Percentiles rank a stretch among this genome's conserved stretches.
Conservation (phyloP, 2,888 invertebrate species). For the Lagria hirta region DNA sequence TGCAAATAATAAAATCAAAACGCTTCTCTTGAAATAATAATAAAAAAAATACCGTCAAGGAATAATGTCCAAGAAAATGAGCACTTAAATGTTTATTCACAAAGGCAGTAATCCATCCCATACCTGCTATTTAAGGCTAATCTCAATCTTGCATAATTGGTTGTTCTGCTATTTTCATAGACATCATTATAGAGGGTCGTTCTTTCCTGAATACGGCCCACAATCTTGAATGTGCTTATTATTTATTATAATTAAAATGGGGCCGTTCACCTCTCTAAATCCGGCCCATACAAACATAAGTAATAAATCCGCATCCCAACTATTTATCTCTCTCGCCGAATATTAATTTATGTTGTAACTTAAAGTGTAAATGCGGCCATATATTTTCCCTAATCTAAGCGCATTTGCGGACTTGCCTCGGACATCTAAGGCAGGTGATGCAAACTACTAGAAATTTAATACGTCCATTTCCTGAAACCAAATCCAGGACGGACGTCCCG, state of each 20-base stretch:
- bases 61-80: no score
- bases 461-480: conserved; percentile 45
- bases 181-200: conserved; percentile 5
- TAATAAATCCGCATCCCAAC: conserved; percentile 16
- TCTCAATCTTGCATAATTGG: conserved; percentile 15
- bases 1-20: no score
- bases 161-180: no score
- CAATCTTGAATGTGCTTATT: no score
- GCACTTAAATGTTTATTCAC: conserved; percentile 16
- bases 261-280: no score
- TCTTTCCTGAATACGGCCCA: conserved; percentile 21
- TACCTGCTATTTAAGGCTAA: conserved; percentile 7
- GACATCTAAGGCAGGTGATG: conserved; percentile 46
- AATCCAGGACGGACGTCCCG: conserved; percentile 42
- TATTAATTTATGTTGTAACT: conserved; percentile 31
- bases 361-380: conserved; percentile 39
- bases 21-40: no score
- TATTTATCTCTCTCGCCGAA: conserved; percentile 23
- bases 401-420: conserved; percentile 43
- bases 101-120: no score
- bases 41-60: background rate
- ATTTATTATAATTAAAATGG: no score
- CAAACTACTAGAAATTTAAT: conserved; percentile 49
- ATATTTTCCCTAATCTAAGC: conserved; percentile 45
- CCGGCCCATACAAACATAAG: no score